Conservation (phyloP, 2,888 invertebrate genomes). For the Griposia aprilina region DNA sequence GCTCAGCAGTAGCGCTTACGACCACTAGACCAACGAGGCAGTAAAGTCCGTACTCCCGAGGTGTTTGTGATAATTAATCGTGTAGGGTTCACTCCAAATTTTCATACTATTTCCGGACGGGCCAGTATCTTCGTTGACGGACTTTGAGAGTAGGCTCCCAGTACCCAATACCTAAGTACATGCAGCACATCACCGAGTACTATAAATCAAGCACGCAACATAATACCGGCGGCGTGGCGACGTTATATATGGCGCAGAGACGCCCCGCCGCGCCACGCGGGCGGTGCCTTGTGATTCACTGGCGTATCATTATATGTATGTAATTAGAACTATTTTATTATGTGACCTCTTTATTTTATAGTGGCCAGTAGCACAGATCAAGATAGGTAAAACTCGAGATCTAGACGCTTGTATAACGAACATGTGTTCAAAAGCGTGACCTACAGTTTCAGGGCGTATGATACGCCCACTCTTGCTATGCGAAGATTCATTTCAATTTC, state of each 20-base stretch:
- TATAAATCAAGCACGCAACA: slow-evolving; percentile 57
- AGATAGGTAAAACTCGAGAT: neutral
- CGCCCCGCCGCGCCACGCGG: slow-evolving; percentile 67
- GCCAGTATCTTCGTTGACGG: no score
- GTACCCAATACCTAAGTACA: neutral
- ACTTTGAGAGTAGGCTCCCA: no score
- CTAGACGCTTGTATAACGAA: neutral
- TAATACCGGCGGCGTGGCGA: slow-evolving; percentile 46
- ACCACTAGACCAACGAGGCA: no score
- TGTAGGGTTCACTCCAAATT: no score
- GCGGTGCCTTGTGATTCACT: slow-evolving; percentile 67
- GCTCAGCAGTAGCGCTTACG: no score
- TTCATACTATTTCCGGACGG: no score
- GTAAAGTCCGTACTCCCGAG: no score
- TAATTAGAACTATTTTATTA: slow-evolving; percentile 71
- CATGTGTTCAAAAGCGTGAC: no score
- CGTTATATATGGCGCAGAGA: slow-evolving; percentile 56
- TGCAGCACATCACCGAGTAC: neutral
- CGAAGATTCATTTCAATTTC: neutral
- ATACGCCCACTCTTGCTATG: neutral
- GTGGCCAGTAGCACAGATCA: neutral
- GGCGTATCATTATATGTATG: slow-evolving; percentile 52
- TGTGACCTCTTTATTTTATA: slow-evolving; percentile 22
- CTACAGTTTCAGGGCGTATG: neutral
- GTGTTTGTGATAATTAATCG: no score